A percentile compares a stretch with the other conserved stretches of the same genome.
phyloP scores from a whole-genome alignment of 2,113 vertebrate species.

The Ptilorrhoa leucosticta region DNA sequence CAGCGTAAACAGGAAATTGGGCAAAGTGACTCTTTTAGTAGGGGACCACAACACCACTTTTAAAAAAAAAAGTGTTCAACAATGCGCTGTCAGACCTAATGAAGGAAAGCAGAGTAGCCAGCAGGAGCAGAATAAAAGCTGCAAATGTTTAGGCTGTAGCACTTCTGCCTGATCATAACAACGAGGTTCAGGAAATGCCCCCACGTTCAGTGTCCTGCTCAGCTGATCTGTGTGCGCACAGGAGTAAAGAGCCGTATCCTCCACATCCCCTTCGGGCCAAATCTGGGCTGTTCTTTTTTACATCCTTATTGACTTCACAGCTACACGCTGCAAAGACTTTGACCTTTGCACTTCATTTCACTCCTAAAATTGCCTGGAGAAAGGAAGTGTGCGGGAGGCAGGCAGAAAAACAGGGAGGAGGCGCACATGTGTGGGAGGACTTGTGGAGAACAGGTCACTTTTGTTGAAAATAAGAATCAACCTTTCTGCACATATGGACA shows the following conservation, averaged over 20 bases:
- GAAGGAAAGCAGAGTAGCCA: background rate
- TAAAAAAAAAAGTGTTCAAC: background rate
- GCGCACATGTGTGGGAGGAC: background rate
- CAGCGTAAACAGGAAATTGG: constrained; percentile 73
- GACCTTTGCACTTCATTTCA: constrained; percentile 30
- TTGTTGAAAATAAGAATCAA: background rate
- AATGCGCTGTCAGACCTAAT: background rate
- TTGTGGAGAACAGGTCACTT: background rate
- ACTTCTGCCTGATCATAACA: background rate
- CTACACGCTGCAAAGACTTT: background rate
- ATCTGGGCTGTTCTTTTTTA: background rate
- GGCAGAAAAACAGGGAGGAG: constrained; percentile 29
- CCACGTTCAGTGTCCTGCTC: background rate
- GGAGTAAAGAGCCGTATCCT: background rate
- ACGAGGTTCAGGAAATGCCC: background rate
- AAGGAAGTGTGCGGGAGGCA: constrained; percentile 46
- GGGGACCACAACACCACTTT: background rate
- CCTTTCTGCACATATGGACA: background rate
- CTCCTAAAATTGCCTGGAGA: constrained; percentile 30
- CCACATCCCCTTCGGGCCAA: background rate
- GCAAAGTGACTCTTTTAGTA: constrained; percentile 59
- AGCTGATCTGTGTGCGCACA: background rate
- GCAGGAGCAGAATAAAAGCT: background rate
- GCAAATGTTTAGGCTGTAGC: background rate
- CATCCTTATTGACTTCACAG: background rate